Conservation (phyloP, 2,797 vertebrate genomes). For the Darevskia nairensis region DNA sequence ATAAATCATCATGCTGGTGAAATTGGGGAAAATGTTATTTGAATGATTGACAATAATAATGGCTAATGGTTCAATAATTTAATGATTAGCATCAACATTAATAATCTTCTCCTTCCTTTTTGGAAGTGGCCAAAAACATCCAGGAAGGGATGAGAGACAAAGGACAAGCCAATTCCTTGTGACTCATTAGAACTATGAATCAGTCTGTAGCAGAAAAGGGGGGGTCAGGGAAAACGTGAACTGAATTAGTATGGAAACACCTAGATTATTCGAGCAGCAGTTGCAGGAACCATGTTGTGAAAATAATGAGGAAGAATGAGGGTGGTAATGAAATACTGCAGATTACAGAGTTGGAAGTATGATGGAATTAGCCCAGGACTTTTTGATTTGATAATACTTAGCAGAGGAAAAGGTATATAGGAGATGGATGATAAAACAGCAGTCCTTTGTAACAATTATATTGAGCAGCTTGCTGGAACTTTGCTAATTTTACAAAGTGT, state of each 20-base stretch:
- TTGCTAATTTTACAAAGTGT: too few species aligned
- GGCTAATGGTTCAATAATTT: too few species aligned
- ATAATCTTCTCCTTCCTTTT: too few species aligned
- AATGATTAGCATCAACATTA: too few species aligned
- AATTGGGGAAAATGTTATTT: too few species aligned
- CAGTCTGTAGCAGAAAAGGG: not conserved
- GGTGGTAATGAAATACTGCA: slow-evolving; percentile 11
- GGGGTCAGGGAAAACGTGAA: not conserved
- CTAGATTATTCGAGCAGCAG: not conserved
- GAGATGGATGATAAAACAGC: not conserved
- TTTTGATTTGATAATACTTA: slow-evolving; percentile 7
- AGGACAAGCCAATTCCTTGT: not conserved
- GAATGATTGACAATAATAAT: too few species aligned
- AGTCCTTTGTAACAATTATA: not conserved
- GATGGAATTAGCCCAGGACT: not conserved
- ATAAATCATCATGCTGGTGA: too few species aligned
- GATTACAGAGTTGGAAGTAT: not conserved
- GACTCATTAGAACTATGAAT: not conserved
- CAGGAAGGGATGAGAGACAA: not conserved
- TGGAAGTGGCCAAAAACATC: not conserved
- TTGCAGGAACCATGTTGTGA: slow-evolving; percentile 1
- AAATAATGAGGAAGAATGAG: slow-evolving; percentile 5
- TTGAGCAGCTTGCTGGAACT: not conserved
- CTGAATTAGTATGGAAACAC: not conserved
- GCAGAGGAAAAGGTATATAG: not conserved